Evolutionary conservation across 2,113 vertebrate species (phyloP).

Genomic region (Caranx ignobilis): DNA sequence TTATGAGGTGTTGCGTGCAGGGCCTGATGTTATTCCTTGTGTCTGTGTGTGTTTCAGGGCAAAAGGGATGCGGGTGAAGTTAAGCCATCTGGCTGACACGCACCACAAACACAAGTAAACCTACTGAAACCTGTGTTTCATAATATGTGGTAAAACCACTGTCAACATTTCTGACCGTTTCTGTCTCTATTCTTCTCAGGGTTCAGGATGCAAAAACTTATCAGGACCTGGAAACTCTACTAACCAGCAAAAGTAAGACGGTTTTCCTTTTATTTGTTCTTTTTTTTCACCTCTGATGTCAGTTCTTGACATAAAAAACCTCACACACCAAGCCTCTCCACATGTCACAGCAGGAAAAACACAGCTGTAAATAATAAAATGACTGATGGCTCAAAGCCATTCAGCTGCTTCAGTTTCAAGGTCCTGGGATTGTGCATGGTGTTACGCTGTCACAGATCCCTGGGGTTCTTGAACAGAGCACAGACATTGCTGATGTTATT

Average conservation of each 20-base stretch:
- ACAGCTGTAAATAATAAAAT: neutral
- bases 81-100: conserved; percentile 77
- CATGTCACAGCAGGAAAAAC: neutral
- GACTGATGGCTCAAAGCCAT: neutral
- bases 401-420: neutral
- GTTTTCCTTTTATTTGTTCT: neutral
- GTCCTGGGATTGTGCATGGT: neutral
- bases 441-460: neutral
- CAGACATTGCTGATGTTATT: neutral
- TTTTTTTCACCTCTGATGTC: neutral
- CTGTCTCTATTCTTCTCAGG: conserved; percentile 52
- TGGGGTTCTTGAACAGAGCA: neutral
- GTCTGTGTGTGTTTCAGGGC: conserved; percentile 75
- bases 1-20: neutral
- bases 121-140: neutral
- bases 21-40: neutral
- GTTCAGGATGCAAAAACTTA: conserved; percentile 62
- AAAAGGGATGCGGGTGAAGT: conserved; percentile 81
- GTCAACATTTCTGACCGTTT: neutral
- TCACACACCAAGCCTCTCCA: neutral
- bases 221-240: conserved; percentile 77
- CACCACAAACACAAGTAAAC: conserved; percentile 78
- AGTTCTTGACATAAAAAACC: neutral
- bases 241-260: conserved; percentile 73
- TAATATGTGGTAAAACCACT: neutral